Evolutionary conservation across 2,113 vertebrate species (phyloP).

Genomic region (Zeus faber): DNA sequence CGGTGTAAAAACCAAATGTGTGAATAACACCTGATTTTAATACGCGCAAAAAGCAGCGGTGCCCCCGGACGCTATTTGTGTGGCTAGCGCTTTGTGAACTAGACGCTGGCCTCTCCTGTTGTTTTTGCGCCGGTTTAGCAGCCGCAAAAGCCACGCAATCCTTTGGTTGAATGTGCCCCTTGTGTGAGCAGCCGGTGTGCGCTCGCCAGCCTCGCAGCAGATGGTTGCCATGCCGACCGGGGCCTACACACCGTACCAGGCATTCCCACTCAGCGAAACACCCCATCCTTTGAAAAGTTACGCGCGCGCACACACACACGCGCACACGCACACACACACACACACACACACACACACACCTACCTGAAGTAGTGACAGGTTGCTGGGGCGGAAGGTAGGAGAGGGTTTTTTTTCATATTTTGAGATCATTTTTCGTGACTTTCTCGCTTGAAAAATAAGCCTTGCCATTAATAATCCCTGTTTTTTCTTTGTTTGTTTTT

Average conservation of each 20-base stretch:
- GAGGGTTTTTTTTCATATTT: slow-evolving; percentile 42
- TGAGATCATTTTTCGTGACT: slow-evolving; percentile 13
- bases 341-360: slow-evolving; percentile 8
- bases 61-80: too few species aligned
- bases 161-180: too few species aligned
- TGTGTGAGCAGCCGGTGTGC: slow-evolving; percentile 73
- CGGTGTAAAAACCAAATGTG: too few species aligned
- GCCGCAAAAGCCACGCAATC: too few species aligned
- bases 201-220: slow-evolving; percentile 74
- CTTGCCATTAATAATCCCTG: slow-evolving; percentile 10
- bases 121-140: too few species aligned
- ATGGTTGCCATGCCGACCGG: slow-evolving; percentile 76
- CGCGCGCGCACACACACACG: slow-evolving; percentile 20
- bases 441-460: slow-evolving; percentile 4
- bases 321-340: slow-evolving; percentile 8
- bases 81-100: too few species aligned
- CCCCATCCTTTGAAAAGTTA: slow-evolving; percentile 52
- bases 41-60: too few species aligned
- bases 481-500: not conserved
- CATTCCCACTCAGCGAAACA: slow-evolving; percentile 79
- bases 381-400: slow-evolving; percentile 5
- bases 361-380: slow-evolving; percentile 19
- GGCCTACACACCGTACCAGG: slow-evolving; percentile 79
- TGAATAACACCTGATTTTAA: too few species aligned
- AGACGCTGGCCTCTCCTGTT: too few species aligned